phyloP scores from a whole-genome alignment of 2,888 invertebrate genomes.

The Cryptus viduatorius region DNA sequence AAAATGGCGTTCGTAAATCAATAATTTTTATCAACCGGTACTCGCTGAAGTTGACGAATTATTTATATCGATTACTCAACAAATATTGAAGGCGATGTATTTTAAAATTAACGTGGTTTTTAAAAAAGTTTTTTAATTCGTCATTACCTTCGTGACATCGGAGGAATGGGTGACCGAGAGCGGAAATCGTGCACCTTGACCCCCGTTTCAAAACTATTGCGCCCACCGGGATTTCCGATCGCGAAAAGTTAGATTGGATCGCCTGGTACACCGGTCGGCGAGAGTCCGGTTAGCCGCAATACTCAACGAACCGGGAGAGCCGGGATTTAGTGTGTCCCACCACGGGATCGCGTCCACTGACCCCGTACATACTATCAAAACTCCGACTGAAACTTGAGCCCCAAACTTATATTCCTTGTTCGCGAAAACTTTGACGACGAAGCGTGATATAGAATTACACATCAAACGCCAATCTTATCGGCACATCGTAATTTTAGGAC shows the following conservation, averaged over 20 bases:
- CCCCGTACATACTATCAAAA: slow-evolving; percentile 9
- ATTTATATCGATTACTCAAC: no score
- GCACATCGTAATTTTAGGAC: not conserved
- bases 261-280: slow-evolving; percentile 22
- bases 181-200: slow-evolving; percentile 45
- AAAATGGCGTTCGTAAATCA: no score
- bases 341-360: slow-evolving; percentile 33
- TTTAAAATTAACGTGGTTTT: no score
- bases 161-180: slow-evolving; percentile 4
- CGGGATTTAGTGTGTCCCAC: slow-evolving; percentile 15
- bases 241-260: slow-evolving; percentile 65
- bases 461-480: not conserved
- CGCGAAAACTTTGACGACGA: not conserved
- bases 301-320: slow-evolving; percentile 28
- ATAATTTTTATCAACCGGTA: no score
- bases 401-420: not conserved
- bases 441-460: not conserved
- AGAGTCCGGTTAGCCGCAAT: slow-evolving; percentile 50
- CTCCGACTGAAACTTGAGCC: not conserved
- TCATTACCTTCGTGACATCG: not conserved
- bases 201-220: slow-evolving; percentile 36
- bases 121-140: not conserved
- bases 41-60: no score
- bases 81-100: no score
- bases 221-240: slow-evolving; percentile 54